Base-by-base conservation (phyloP, 92 coral and sea anemone genomes). In the Galaxea fascicularis region DNA sequence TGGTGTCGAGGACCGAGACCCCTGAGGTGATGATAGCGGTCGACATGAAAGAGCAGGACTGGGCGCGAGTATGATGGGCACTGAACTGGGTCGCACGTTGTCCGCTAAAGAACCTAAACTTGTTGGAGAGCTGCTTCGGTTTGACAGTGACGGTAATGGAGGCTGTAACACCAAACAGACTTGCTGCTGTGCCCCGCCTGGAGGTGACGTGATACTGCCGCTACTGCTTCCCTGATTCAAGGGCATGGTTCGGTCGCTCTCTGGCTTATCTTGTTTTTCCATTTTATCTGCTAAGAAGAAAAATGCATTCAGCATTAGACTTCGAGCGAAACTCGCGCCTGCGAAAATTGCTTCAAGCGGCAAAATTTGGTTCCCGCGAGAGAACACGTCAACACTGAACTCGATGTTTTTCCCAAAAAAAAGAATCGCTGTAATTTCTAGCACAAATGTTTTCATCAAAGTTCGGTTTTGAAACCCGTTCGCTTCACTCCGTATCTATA, bases 21-120 rank as follows among this genome's bases (percentile, higher is more conserved):
- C 91, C 57, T 78, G 87, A 18, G 87, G 82, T 8, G 82, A 72
- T 16, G 87, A 60, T 13, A 74, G 73, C n/a, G 73, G 74, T n/a
- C 63, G 51, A 29, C 73, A 24, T 17, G 82, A 73, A 18, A 94
- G 83, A 21, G 95, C 90, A 57, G 99, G 99, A 87, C 99, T 97
- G 71, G 99, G 99, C 17, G 99, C 98, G 4, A 97, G 93, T 41
- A 97, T 97, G 82, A 97, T 97, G 9, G 99, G 99, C 45, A 97
- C 98, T 17, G 99, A 94, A 69, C 94, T 90, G 77, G 99, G 97
- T 17, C 96, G 92, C 26, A 95, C 95, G 81, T 95, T 93, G 89
- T 97, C 98, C 16, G 99, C 95, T 68, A 97, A 72, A 25, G 99
- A 94, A 73, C 99, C 99, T 27, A 92, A 93, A 69, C 93, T 98